These are phyloP conservation scores for Sebastolobus altivelis DNA, from an alignment of 2,797 vertebrate genomes.

Conservation along the genomic window DNA sequence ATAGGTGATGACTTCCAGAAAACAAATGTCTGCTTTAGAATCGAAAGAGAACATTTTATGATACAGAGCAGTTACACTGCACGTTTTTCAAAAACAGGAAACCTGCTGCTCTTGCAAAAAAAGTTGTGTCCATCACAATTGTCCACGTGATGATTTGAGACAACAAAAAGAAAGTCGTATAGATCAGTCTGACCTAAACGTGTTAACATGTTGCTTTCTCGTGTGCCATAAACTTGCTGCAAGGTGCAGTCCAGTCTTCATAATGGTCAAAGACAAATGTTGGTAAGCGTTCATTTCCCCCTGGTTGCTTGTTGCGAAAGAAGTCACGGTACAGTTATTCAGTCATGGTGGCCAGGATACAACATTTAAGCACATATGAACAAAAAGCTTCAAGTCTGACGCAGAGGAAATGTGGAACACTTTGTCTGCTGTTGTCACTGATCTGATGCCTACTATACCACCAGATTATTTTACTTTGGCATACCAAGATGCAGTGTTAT, in stretches of 20 bases:
- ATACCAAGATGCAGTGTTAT: background rate
- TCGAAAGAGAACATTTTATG: background rate
- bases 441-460: background rate
- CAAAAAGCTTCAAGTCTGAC: background rate
- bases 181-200: background rate
- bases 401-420: background rate
- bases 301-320: background rate
- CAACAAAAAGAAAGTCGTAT: background rate
- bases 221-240: slow-evolving; percentile 9
- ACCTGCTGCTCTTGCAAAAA: background rate
- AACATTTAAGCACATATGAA: no score
- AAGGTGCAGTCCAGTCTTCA: background rate
- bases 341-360: background rate
- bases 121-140: background rate
- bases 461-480: background rate
- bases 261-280: background rate
- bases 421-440: background rate
- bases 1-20: background rate
- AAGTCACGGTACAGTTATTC: background rate
- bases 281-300: background rate
- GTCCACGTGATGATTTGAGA: background rate
- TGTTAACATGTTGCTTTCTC: background rate
- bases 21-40: background rate
- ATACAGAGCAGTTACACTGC: background rate
- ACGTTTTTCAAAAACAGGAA: background rate